phyloP scores from a whole-genome alignment of 2,797 vertebrate species.

The Salmo trutta region DNA sequence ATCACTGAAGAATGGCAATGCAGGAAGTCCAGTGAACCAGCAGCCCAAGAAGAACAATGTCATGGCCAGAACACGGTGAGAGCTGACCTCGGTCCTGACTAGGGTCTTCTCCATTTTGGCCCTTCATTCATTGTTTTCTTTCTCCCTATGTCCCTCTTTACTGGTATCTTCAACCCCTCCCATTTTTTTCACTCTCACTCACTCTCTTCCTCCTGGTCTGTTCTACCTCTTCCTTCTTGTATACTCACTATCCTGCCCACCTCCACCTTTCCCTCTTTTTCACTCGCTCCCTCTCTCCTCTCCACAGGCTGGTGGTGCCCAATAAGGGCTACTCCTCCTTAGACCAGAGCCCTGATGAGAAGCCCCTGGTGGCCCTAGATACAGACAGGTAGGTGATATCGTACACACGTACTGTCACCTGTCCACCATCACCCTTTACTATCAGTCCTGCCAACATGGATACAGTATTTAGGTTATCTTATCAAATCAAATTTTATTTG shows the following conservation, averaged over 20 bases:
- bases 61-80: slow-evolving; percentile 96
- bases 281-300: not conserved
- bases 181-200: not conserved
- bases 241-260: slow-evolving; percentile 16
- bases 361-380: slow-evolving; percentile 94
- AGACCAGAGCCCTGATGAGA: slow-evolving; percentile 97
- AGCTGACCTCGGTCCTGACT: slow-evolving; percentile 15
- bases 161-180: not conserved
- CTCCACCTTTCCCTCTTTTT: not conserved
- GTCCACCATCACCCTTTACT: not conserved
- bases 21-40: slow-evolving; percentile 95
- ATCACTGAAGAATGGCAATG: slow-evolving; percentile 90
- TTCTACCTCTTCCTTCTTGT: not conserved
- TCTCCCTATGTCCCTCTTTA: not conserved
- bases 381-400: slow-evolving; percentile 86
- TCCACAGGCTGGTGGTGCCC: slow-evolving; percentile 88
- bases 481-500: no score
- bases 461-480: not conserved
- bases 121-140: slow-evolving; percentile 7
- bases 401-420: not conserved
- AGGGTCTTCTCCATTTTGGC: slow-evolving; percentile 15
- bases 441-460: not conserved
- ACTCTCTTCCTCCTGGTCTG: not conserved
- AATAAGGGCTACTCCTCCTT: slow-evolving; percentile 98
- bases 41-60: slow-evolving; percentile 99